Conservation (phyloP, 2,113 vertebrate genomes). For the Ranitomeya imitator region DNA sequence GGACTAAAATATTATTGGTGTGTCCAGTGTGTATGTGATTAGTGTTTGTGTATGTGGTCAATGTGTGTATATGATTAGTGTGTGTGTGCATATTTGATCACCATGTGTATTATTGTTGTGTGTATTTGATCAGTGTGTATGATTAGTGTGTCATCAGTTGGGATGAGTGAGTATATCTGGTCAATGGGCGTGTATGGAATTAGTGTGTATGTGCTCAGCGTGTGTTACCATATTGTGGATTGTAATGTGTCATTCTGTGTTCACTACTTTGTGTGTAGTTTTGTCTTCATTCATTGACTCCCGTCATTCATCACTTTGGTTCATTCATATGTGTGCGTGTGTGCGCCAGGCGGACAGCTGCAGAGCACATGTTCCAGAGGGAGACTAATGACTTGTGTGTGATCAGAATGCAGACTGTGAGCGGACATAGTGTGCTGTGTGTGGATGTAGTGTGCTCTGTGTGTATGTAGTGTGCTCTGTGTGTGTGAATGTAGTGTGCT, state of each 20-base stretch:
- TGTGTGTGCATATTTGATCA: too few species aligned
- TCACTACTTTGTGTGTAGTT: background rate
- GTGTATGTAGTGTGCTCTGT: background rate
- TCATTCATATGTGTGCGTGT: background rate
- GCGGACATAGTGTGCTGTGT: background rate
- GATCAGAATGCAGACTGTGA: background rate
- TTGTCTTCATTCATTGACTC: conserved; percentile 18
- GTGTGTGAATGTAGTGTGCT: background rate
- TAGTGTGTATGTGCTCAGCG: background rate
- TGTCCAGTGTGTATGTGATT: too few species aligned
- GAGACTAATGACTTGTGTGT: background rate
- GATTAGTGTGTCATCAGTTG: too few species aligned
- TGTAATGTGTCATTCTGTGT: background rate
- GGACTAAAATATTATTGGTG: too few species aligned
- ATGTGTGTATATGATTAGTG: too few species aligned
- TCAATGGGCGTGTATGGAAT: background rate
- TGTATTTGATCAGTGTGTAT: too few species aligned
- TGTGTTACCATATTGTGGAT: background rate
- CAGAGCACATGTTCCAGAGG: background rate
- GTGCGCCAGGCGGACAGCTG: background rate
- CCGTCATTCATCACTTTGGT: background rate
- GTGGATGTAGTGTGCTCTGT: background rate
- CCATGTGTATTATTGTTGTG: too few species aligned
- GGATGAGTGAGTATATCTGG: too few species aligned
- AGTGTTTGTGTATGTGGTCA: too few species aligned